phyloP scores from a whole-genome alignment of 2,888 invertebrate species.

The Amphipyra tragopoginis region DNA sequence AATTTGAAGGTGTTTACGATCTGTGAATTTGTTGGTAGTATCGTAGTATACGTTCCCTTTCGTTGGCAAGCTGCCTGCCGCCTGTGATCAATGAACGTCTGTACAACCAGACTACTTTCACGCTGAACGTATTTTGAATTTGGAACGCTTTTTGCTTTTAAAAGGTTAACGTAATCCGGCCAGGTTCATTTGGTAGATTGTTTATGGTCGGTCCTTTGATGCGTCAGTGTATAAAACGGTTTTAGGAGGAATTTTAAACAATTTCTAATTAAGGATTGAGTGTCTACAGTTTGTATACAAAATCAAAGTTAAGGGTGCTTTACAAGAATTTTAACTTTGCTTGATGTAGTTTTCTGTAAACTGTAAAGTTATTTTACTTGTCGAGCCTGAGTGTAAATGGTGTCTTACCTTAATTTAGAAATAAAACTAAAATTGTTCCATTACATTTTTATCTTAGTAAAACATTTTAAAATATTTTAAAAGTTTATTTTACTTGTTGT shows the following conservation, averaged over 20 bases:
- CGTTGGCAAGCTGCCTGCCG: constrained; percentile 77
- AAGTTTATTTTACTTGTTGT: no score
- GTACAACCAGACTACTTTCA: constrained; percentile 81
- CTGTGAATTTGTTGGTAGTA: constrained; percentile 42
- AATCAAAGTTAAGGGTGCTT: constrained; percentile 13
- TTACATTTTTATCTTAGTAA: no score
- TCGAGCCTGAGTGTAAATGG: no score
- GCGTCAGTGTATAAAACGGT: constrained; percentile 39
- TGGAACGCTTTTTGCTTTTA: constrained; percentile 65
- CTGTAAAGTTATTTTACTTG: no score
- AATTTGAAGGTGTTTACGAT: constrained; percentile 27
- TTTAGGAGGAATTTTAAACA: constrained; percentile 32
- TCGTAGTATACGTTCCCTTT: constrained; percentile 80
- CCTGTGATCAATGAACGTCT: constrained; percentile 85
- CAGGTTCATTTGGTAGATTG: constrained; percentile 57
- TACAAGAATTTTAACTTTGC: constrained; percentile 1
- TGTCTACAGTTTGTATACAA: constrained; percentile 19
- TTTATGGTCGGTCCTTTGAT: constrained; percentile 51
- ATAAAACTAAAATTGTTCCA: no score
- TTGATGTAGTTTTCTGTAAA: no score
- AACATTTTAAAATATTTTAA: no score
- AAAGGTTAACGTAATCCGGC: constrained; percentile 56
- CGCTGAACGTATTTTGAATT: constrained; percentile 74
- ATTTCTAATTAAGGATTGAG: constrained; percentile 24
- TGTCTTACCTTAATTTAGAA: no score